These are phyloP conservation scores for Drosophila tripunctata DNA, from an alignment of 2,888 invertebrate species.

Conservation along the genomic window DNA sequence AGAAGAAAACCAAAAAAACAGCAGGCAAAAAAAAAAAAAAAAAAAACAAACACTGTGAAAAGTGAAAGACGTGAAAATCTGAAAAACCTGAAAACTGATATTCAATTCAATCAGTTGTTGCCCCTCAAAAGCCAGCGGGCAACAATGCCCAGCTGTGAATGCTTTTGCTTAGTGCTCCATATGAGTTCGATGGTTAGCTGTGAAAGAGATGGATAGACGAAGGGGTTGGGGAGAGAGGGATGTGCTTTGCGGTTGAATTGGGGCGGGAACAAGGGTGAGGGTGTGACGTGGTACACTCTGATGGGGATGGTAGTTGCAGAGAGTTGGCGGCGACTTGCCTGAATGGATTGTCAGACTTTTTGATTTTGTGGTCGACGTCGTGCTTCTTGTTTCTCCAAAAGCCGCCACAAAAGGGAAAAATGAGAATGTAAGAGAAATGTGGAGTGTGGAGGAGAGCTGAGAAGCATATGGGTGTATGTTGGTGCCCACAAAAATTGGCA, in stretches of 20 bases:
- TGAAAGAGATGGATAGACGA: background rate
- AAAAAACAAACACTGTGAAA: conserved; percentile 1
- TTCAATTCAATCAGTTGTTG: conserved; percentile 74
- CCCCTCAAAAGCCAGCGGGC: conserved; percentile 23
- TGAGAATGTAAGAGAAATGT: accelerated
- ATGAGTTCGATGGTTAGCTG: too few relatives aligned
- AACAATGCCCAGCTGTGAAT: conserved; percentile 58
- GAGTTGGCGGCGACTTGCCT: background rate
- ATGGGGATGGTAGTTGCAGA: background rate
- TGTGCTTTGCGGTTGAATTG: background rate
- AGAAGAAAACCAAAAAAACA: background rate
- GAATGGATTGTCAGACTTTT: conserved; percentile 60
- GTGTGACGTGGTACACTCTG: background rate
- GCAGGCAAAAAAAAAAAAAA: too few relatives aligned
- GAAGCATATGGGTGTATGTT: background rate
- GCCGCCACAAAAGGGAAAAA: too few relatives aligned
- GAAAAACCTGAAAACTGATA: conserved; percentile 69
- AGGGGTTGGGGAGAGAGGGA: background rate
- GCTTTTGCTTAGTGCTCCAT: conserved; percentile 14
- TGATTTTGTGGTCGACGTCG: conserved; percentile 50
- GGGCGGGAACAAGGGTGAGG: background rate
- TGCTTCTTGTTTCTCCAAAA: conserved; percentile 22
- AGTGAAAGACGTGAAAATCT: conserved; percentile 12
- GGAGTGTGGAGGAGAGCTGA: background rate
- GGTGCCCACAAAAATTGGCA: conserved; percentile 11